Percentiles rank a stretch among this genome's conserved stretches.
phyloP scores from a whole-genome alignment of 2,797 vertebrate species.

The Bufotes viridis region DNA sequence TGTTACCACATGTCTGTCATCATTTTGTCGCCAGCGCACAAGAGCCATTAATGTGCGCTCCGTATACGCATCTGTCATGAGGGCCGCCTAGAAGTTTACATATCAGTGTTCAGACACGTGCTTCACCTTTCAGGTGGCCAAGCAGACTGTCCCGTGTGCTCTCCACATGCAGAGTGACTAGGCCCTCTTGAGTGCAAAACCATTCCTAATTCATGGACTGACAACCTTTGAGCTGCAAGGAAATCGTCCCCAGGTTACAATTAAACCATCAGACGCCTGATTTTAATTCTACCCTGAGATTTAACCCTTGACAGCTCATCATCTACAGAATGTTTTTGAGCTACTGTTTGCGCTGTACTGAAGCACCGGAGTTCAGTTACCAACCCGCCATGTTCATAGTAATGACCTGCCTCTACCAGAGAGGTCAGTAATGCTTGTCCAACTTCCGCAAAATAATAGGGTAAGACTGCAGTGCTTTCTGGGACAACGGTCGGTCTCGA shows the following conservation, averaged over 20 bases:
- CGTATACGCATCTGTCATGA: slow-evolving; percentile 56
- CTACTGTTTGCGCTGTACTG: slow-evolving; percentile 42
- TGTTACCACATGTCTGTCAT: slow-evolving; percentile 59
- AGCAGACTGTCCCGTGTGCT: slow-evolving; percentile 41
- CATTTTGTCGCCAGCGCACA: slow-evolving; percentile 58
- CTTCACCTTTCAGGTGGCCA: slow-evolving; percentile 56
- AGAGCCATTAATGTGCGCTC: slow-evolving; percentile 58
- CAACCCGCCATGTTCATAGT: slow-evolving; percentile 15
- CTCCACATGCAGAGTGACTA: slow-evolving; percentile 42
- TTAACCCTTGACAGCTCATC: slow-evolving; percentile 35
- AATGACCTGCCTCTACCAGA: slow-evolving; percentile 48
- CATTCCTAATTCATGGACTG: slow-evolving; percentile 60
- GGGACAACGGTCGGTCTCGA: slow-evolving; percentile 35
- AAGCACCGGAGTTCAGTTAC: slow-evolving; percentile 26
- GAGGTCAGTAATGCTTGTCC: slow-evolving; percentile 22
- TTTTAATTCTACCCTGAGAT: slow-evolving; percentile 20
- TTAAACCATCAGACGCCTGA: slow-evolving; percentile 29
- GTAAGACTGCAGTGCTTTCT: slow-evolving; percentile 31
- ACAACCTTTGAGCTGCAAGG: slow-evolving; percentile 42
- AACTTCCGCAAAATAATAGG: slow-evolving; percentile 21
- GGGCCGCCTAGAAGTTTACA: slow-evolving; percentile 62
- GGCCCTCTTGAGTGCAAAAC: slow-evolving; percentile 54
- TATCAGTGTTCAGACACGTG: slow-evolving; percentile 56
- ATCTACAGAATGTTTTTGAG: slow-evolving; percentile 47
- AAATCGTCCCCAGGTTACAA: slow-evolving; percentile 39